phyloP scores from a whole-genome alignment of 2,113 vertebrate species.

The Neotoma lepida region DNA sequence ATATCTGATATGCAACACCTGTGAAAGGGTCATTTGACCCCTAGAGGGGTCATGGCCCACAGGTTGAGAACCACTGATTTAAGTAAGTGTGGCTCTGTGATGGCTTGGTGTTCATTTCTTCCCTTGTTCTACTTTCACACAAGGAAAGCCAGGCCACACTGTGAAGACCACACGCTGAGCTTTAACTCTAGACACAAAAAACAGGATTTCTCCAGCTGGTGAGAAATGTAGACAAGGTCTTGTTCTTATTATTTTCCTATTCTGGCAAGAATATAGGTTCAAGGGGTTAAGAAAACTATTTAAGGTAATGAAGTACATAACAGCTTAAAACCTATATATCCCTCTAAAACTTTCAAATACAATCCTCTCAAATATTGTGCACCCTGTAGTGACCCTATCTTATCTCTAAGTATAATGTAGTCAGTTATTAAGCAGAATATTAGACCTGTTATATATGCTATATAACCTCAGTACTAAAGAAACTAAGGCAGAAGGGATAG shows the following conservation, averaged over 20 bases:
- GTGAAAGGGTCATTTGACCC: not conserved
- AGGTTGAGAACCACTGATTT: not conserved
- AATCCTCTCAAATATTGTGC: not conserved
- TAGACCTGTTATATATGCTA: not conserved
- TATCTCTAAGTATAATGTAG: not conserved
- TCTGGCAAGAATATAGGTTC: not conserved
- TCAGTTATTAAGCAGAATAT: not conserved
- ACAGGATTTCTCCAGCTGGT: not conserved
- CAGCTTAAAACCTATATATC: not conserved
- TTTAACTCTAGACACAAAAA: not conserved
- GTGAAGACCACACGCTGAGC: not conserved
- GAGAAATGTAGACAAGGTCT: not conserved
- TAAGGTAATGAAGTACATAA: not conserved
- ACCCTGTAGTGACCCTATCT: not conserved
- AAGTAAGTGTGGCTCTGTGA: not conserved
- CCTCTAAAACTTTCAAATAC: not conserved
- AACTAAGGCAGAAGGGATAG: no score
- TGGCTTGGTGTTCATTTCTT: not conserved
- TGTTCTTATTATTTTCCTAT: not conserved
- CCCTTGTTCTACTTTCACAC: not conserved
- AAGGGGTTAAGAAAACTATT: not conserved
- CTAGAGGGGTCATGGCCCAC: not conserved
- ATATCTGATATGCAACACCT: not conserved
- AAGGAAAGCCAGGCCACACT: not conserved
- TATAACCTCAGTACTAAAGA: no score